A percentile compares a stretch with the other conserved stretches of the same genome.
Evolutionary conservation across 2,888 invertebrate species (phyloP).

Genomic region (Luperina nickerlii): DNA sequence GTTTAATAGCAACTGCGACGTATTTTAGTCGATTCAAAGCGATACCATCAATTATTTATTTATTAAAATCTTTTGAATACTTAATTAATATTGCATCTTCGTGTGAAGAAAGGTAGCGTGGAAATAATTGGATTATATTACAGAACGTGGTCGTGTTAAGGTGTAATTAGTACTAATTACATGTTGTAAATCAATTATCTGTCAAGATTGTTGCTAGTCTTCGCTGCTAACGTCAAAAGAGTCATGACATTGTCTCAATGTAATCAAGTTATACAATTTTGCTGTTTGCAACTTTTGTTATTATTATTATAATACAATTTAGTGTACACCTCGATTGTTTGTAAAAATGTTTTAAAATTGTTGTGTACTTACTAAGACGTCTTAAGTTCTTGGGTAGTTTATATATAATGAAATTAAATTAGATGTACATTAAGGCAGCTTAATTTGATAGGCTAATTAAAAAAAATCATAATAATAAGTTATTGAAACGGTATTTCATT

Average conservation of each 20-base stretch:
- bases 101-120: constrained; percentile 49
- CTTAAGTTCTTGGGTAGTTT: constrained; percentile 12
- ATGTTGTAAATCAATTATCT: constrained; percentile 40
- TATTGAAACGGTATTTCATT: constrained; percentile 37
- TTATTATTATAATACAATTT: constrained; percentile 58
- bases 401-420: neutral
- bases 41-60: constrained; percentile 17
- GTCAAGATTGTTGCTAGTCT: constrained; percentile 46
- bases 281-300: constrained; percentile 77
- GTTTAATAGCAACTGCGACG: neutral
- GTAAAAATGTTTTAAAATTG: constrained; percentile 56
- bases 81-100: constrained; percentile 21
- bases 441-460: neutral
- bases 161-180: constrained; percentile 46
- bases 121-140: constrained; percentile 41
- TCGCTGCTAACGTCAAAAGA: constrained; percentile 39
- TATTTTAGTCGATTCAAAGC: constrained; percentile 45
- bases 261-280: constrained; percentile 67
- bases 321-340: constrained; percentile 46
- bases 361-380: neutral
- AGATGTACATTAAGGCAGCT: neutral
- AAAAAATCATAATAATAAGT: neutral
- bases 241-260: constrained; percentile 70
- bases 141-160: constrained; percentile 14
- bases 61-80: constrained; percentile 15